A percentile compares a stretch with the other conserved stretches of the same genome.
phyloP scores from a whole-genome alignment of 2,888 invertebrate species.

The Cosmia trapezina region DNA sequence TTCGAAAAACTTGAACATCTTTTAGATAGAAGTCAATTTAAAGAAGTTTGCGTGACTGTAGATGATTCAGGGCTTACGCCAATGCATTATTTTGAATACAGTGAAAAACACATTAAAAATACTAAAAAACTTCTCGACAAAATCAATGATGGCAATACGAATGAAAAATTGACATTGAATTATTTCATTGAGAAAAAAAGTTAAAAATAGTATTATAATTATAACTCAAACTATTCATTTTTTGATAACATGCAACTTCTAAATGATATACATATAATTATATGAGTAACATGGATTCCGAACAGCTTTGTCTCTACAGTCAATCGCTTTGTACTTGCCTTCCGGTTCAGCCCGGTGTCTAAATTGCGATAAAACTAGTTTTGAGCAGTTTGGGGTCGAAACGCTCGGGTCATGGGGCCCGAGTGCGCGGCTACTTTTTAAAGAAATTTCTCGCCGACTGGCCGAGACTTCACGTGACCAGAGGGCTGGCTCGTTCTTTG shows the following conservation, averaged over 20 bases:
- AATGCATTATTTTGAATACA: slow-evolving; percentile 29
- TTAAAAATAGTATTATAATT: not conserved
- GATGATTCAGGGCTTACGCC: slow-evolving; percentile 17
- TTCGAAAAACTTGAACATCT: slow-evolving; percentile 26
- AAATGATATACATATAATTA: not conserved
- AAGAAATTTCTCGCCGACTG: no score
- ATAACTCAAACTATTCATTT: no score
- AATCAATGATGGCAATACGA: not conserved
- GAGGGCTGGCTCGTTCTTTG: no score
- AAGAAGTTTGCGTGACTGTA: slow-evolving; percentile 13
- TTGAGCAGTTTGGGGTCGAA: no score
- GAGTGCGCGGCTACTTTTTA: no score
- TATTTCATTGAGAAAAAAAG: not conserved
- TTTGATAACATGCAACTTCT: not conserved
- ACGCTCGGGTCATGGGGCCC: no score
- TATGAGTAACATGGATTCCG: not conserved
- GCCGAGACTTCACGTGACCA: no score
- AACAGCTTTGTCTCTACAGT: not conserved
- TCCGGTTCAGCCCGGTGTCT: not conserved
- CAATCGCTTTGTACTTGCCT: not conserved
- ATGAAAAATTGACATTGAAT: slow-evolving; percentile 1
- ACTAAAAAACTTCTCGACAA: slow-evolving; percentile 16
- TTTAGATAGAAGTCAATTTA: slow-evolving; percentile 16
- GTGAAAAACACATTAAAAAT: not conserved
- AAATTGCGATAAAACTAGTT: not conserved